Evolutionary conservation across 2,113 vertebrate genomes (phyloP), one percentile per base, ranked within the genome.

Genomic region (Brachionichthys hirsutus): DNA sequence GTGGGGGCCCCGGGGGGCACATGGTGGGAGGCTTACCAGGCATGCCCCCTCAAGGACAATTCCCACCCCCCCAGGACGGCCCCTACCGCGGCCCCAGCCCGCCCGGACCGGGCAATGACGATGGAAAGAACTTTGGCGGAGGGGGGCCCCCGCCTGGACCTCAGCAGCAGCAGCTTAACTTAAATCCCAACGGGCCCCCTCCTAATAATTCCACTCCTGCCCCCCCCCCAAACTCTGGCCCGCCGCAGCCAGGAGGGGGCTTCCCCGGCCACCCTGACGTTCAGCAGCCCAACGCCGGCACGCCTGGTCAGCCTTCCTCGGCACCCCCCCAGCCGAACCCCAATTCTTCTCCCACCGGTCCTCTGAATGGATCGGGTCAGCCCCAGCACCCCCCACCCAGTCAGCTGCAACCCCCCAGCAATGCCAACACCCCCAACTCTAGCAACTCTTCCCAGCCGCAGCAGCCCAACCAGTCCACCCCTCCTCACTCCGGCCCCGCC

Each of bases 11-110:
- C 0, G 89, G 87, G 54, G 84, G 87, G 41, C 91, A 88, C 62
- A 92, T 92, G 88, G 86, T 91, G 10, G 95, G 95, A 51, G 87
- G 90, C 12, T 92, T 95, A 44, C 92, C 94, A 10, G 82, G 92
- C 4, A 87, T 91, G 36, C 93, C 94, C 30, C 94, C 95, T 46
- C 97, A 96, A 74, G 95, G 94, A 87, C 94, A 95, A 44, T 94
- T 95, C 2, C 91, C 94, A 11, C 86, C 94, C 44, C 89, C 90
- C 30, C 95, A 91, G 51, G 91, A 92, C 52, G 89, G 89, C 12
- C 88, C 91, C 2, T 92, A 91, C 60, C 85, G 89, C n/a, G 91
- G 90, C 11, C 90, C 91, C 30, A 91, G 91, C 71, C 89, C 92
- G 0, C 92, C 92, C 12, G 87, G 89, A 22, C 92, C 91, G n/a